Evolutionary conservation across 2,113 vertebrate genomes (phyloP).

Genomic region (Egretta garzetta): DNA sequence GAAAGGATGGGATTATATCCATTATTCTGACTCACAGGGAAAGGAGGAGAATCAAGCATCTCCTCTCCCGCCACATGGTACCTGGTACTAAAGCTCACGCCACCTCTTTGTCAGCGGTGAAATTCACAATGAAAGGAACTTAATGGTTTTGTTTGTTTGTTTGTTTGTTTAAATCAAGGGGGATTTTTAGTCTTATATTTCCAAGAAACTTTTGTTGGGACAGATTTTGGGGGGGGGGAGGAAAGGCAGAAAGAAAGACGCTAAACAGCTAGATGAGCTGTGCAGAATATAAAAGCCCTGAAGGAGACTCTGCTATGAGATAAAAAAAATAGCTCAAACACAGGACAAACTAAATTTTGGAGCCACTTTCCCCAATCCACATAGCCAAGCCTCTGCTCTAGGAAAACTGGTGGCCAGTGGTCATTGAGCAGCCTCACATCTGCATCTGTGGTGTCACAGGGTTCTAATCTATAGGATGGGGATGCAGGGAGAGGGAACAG

Average conservation of each 20-base stretch:
- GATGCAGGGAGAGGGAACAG: not conserved
- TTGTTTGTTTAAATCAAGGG: not conserved
- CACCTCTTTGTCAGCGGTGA: not conserved
- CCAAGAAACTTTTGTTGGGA: not conserved
- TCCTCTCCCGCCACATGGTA: not conserved
- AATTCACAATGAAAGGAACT: not conserved
- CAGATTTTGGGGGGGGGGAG: fast-evolving
- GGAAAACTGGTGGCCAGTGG: not conserved
- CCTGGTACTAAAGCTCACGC: not conserved
- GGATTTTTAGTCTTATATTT: not conserved
- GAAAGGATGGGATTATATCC: not conserved
- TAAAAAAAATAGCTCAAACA: not conserved
- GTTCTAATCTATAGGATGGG: no score
- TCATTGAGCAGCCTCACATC: not conserved
- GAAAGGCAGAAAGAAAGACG: not conserved
- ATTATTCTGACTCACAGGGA: not conserved
- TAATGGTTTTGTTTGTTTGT: not conserved
- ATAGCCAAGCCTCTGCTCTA: not conserved
- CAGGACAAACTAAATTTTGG: not conserved
- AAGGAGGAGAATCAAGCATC: not conserved
- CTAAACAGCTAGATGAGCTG: not conserved
- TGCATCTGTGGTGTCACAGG: fast-evolving
- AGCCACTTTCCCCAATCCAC: fast-evolving
- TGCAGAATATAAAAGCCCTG: not conserved
- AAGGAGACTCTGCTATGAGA: not conserved